Conservation (phyloP, 2,888 invertebrate genomes). For the Ennomos fuscantarius region DNA sequence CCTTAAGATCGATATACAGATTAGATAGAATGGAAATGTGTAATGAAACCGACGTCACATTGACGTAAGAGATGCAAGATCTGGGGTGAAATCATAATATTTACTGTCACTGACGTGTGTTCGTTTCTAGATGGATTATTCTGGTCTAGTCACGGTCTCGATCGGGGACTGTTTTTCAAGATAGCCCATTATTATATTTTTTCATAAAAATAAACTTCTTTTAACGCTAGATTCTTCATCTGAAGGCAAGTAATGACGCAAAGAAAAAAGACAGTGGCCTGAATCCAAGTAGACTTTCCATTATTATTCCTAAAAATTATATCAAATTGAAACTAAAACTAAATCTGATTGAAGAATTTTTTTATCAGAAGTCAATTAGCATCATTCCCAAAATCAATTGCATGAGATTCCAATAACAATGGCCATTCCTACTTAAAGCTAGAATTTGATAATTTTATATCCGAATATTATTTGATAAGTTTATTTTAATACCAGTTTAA, state of each 20-base stretch:
- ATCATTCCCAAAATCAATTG: too few relatives aligned
- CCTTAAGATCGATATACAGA: conserved; percentile 58
- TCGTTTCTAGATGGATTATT: conserved; percentile 74
- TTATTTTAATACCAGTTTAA: conserved; percentile 3
- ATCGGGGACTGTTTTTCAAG: conserved; percentile 35
- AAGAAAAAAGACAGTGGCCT: neutral
- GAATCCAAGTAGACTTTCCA: neutral
- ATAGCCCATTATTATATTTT: conserved; percentile 30
- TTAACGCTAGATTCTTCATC: conserved; percentile 10
- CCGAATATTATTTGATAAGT: neutral
- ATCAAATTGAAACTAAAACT: too few relatives aligned
- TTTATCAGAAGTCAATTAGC: too few relatives aligned
- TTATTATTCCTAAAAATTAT: too few relatives aligned
- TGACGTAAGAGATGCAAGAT: conserved; percentile 81
- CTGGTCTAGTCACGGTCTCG: conserved; percentile 54
- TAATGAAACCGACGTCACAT: conserved; percentile 83
- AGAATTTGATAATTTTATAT: too few relatives aligned
- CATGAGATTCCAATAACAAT: too few relatives aligned
- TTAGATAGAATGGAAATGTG: conserved; percentile 62
- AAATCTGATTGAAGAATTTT: too few relatives aligned
- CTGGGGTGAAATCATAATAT: conserved; percentile 80
- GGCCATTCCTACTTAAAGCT: too few relatives aligned
- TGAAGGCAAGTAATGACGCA: conserved; percentile 24
- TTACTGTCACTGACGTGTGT: conserved; percentile 72
- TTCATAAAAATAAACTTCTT: conserved; percentile 6